A percentile compares a stretch with the other conserved stretches of the same genome.
Conservation (phyloP, 2,797 vertebrate genomes). For the Chiloscyllium punctatum region DNA sequence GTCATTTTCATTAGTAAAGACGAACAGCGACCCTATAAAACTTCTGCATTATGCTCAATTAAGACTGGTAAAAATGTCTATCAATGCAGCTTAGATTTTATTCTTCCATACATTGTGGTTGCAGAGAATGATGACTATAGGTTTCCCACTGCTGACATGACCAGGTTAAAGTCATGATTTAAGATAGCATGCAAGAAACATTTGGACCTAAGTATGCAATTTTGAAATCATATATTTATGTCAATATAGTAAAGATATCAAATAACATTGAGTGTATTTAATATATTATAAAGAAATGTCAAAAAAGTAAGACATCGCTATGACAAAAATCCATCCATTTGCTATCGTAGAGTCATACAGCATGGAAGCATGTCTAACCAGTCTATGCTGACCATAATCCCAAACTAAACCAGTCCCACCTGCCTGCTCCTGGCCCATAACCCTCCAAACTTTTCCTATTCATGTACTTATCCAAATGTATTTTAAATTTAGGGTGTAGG, state of each 20-base stretch:
- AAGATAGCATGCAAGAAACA: background rate
- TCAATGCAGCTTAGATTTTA: background rate
- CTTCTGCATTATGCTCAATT: background rate
- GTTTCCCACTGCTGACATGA: background rate
- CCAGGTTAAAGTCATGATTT: background rate
- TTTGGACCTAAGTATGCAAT: background rate
- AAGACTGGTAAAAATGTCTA: background rate
- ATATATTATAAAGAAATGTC: background rate
- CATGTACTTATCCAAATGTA: too few species aligned
- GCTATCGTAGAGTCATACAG: background rate
- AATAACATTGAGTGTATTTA: constrained; percentile 3
- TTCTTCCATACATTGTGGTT: background rate
- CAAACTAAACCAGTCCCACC: too few species aligned
- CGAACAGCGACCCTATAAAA: background rate
- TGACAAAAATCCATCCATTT: background rate
- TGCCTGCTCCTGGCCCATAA: too few species aligned
- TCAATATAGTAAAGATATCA: background rate
- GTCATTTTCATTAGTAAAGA: background rate
- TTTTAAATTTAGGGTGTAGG: too few species aligned
- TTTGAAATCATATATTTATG: background rate
- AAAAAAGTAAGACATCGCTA: background rate
- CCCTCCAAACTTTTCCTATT: too few species aligned
- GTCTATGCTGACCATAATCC: too few species aligned
- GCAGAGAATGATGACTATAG: background rate
- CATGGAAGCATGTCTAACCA: too few species aligned